These are phyloP conservation scores for Typhlomys cinereus DNA, from an alignment of 2,113 vertebrate genomes.

Conservation along the genomic window DNA sequence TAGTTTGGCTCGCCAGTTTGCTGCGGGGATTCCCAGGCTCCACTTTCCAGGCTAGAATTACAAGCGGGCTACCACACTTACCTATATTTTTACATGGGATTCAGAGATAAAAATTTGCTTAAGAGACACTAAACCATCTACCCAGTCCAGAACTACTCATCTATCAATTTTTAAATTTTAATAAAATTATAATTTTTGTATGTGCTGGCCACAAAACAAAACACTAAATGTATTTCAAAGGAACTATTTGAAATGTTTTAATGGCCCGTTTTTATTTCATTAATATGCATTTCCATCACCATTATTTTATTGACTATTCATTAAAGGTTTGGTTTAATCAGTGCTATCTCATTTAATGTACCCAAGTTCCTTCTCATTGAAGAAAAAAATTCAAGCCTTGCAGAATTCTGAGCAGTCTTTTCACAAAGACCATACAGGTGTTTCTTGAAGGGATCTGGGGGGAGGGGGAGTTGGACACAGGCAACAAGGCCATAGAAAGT, in stretches of 20 bases:
- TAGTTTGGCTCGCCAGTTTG: too few relatives aligned
- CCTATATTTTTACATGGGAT: too few relatives aligned
- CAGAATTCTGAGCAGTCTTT: neutral
- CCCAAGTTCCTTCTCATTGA: neutral
- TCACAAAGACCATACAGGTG: neutral
- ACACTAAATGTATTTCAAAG: neutral
- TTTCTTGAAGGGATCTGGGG: neutral
- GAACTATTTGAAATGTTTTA: neutral
- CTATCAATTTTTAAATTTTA: too few relatives aligned
- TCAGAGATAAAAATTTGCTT: too few relatives aligned
- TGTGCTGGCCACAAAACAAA: neutral
- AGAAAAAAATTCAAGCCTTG: neutral
- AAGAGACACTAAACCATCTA: too few relatives aligned
- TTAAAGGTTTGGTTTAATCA: too few relatives aligned
- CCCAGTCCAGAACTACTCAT: too few relatives aligned
- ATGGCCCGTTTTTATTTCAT: neutral
- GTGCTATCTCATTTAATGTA: fast-evolving
- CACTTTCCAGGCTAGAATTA: too few relatives aligned
- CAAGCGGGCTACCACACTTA: too few relatives aligned
- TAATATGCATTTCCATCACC: neutral
- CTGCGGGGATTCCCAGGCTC: too few relatives aligned
- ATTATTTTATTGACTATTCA: fast-evolving
- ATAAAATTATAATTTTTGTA: too few relatives aligned
- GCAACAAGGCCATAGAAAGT: neutral
- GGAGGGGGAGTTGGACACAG: too few relatives aligned